Evolutionary conservation across 1,140 invertebrate genomes (phyloP), one percentile per base, ranked within the genome.

Genomic region (Brachionus rubens): DNA sequence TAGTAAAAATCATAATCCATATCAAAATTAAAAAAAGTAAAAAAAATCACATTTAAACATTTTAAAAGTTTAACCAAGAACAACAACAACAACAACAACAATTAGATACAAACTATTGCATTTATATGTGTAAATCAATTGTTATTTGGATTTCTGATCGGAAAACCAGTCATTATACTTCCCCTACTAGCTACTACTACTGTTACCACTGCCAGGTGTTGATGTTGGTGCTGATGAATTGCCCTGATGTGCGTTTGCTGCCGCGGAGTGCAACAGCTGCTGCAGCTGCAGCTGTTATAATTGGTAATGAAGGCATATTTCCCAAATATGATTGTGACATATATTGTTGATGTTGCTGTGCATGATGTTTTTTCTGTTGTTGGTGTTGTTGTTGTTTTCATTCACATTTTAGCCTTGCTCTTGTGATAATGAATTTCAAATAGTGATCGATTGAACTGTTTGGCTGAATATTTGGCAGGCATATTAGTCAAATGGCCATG

Each of bases 381-480:
- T 36, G 33, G 9, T 36, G 33, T 36, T 65, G 59, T 24, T 65
- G 59, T 14, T 36, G 41, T 21, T 65, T n/a, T 36, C 1, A 65
- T 24, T 21, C 41, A 9, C 59, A 65, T 65, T 26, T 65, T 65
- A 12, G 59, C 59, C n/a, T 24, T 65, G 59, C 43, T 65, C 59
- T 41, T 65, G 59, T 1, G 36, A 24, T 24, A 65, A 65, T 10
- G 36, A 43, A 36, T 65, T n/a, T 65, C 5, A 65, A 65, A 43
- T 46, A 65, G 24, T 65, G 59, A 24, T 19, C n/a, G 36, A 36
- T 24, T 41, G 21, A 65, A 65, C 12, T 41, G 26, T 14, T 59
- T n/a, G n/a, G 54, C 6, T 16, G 50, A 26, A 54, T 6, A 24
- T 19, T 24, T 5, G n/a, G 10, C 33, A 14, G 59, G 10, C 1